A percentile compares a stretch with the other conserved stretches of the same genome.
Conservation (phyloP, 2,113 vertebrate species). For the Herpetotheres cachinnans region DNA sequence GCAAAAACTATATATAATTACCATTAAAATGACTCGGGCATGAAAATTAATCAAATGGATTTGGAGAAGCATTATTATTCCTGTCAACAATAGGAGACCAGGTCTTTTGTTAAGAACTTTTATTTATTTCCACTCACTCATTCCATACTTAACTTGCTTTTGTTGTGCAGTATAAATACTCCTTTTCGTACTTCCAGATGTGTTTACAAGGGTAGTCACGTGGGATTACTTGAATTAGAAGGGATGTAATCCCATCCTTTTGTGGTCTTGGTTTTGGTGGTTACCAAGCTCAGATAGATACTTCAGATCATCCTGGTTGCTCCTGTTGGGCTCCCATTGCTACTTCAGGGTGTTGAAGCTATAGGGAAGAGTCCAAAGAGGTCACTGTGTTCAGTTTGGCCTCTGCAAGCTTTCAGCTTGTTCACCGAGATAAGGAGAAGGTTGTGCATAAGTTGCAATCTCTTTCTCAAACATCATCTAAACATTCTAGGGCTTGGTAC, state of each 20-base stretch:
- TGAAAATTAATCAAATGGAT: constrained; percentile 68
- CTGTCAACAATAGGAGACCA: constrained; percentile 49
- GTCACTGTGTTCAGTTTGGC: neutral
- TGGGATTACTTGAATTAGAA: neutral
- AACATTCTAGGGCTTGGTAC: neutral
- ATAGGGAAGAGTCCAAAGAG: neutral
- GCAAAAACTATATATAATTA: constrained; percentile 73
- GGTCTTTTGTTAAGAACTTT: constrained; percentile 50
- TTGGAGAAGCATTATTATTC: constrained; percentile 59
- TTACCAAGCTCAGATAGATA: neutral
- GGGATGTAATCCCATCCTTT: neutral
- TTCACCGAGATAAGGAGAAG: neutral
- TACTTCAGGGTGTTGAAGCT: neutral
- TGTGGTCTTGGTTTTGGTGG: neutral
- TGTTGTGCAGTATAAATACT: neutral
- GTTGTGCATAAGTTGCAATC: neutral
- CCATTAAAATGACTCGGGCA: constrained; percentile 69
- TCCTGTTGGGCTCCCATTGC: neutral
- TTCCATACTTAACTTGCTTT: neutral
- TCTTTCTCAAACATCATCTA: neutral
- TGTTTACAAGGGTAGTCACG: neutral
- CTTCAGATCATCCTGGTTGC: neutral
- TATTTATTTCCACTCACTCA: constrained; percentile 4
- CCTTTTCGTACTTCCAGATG: neutral
- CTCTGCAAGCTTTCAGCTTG: neutral